Base-by-base conservation (phyloP, 1,140 invertebrate genomes). In the Tetramorium alpestre region DNA sequence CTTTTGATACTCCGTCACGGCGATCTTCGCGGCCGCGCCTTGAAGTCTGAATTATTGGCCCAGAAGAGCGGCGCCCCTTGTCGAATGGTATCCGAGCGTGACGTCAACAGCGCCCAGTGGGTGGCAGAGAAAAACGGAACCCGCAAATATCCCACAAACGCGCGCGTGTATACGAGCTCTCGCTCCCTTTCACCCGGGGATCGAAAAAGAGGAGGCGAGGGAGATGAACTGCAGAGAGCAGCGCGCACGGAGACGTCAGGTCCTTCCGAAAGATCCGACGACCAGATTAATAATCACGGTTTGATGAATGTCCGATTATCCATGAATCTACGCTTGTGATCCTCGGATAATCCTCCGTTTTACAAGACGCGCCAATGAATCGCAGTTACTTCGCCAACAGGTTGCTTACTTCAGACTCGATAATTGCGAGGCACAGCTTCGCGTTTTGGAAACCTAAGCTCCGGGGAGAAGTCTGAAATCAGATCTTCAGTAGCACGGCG, bases 21-120 rank as follows among this genome's bases (percentile, higher is more conserved):
- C 73, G 89, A 90, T 91, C 90, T 91, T 90, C 90, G 88, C 90
- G 86, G 76, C 80, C 91, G 90, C 87, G 92, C 89, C 92, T 92
- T 92, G 91, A 92, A 91, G 91, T 92, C 89, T 92, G 87, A 90
- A 93, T 93, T 93, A 91, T 92, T 89, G 82, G 89, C 85, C 81
- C 58, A 88, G 90, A 85, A 89, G 90, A 92, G 88, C 91, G 87
- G 80, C 87, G 54, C 76, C 77, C 90, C 92, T 93, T 94, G 92
- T 93, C 90, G 72, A 90, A 90, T 88, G 90, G 92, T 89, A 93
- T 93, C 87, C 90, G 87, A 88, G 90, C 93, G 88, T 93, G 87
- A 82, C 87, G 89, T 90, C 89, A 80, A 90, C 89, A 90, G 86
- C 85, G 54, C 86, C 73, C 86, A 33, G 76, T 87, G 84, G 88